Conservation (phyloP, 1,140 invertebrate genomes). For the Euura lappo region DNA sequence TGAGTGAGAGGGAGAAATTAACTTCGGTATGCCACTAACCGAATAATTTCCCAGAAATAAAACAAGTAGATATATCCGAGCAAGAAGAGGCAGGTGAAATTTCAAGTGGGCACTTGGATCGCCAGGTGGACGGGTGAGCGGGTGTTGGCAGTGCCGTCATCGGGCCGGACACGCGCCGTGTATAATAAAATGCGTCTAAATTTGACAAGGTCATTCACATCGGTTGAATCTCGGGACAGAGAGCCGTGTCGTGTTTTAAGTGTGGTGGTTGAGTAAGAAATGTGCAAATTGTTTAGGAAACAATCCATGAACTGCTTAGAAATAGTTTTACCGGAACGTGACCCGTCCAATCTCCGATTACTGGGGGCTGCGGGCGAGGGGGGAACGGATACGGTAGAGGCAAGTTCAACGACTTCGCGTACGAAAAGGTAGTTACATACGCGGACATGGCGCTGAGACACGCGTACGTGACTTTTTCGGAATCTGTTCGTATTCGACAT, state of each 20-base stretch:
- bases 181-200: neutral
- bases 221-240: neutral
- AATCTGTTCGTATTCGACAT: neutral
- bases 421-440: constrained; percentile 7
- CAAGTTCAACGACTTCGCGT: neutral
- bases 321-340: neutral
- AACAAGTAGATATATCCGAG: neutral
- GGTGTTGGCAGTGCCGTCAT: neutral
- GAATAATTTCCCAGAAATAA: neutral
- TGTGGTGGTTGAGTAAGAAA: neutral
- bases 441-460: neutral
- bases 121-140: neutral
- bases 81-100: too few species aligned
- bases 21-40: too few species aligned
- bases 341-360: constrained; percentile 5
- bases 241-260: neutral
- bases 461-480: constrained; percentile 4
- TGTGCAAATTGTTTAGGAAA: constrained; percentile 1
- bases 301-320: constrained; percentile 7
- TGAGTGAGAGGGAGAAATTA: neutral
- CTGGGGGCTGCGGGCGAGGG: neutral
- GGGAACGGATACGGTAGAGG: neutral
- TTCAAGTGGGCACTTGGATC: too few species aligned
- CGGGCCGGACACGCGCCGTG: neutral
- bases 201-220: constrained; percentile 2